Percentiles rank a stretch among this genome's conserved stretches.
Evolutionary conservation across 23 tunicate species (phyloP).

Genomic region (Halocynthia roretzi): DNA sequence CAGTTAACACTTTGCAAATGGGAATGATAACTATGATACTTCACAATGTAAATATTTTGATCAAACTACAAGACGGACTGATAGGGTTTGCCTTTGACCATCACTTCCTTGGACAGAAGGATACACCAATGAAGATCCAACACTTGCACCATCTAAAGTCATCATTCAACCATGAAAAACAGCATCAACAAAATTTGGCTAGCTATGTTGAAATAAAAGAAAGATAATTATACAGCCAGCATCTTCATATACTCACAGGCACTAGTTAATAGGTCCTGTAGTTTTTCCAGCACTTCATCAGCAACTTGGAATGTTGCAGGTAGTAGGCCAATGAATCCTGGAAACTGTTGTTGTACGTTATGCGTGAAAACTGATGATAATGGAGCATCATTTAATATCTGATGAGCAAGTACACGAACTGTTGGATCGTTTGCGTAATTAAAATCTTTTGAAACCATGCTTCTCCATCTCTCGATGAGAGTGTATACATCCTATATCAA

Average conservation of each 20-base stretch:
- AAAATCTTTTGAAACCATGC: conserved; percentile 54
- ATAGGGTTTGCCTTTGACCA: conserved; percentile 23
- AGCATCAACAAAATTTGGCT: background rate
- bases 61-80: conserved; percentile 17
- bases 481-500: conserved; percentile 55
- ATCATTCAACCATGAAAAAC: background rate
- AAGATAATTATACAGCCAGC: background rate
- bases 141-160: conserved; percentile 21
- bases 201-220: background rate
- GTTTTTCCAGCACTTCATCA: conserved; percentile 55
- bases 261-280: conserved; percentile 45
- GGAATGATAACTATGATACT: no score
- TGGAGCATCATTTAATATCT: conserved; percentile 28
- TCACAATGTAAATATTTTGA: background rate
- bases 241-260: conserved; percentile 24
- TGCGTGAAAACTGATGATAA: conserved; percentile 27
- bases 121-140: conserved; percentile 1
- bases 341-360: conserved; percentile 71
- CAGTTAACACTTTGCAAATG: no score
- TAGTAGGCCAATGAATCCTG: conserved; percentile 64
- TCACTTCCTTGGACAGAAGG: conserved; percentile 5
- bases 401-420: conserved; percentile 55
- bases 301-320: conserved; percentile 78
- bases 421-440: conserved; percentile 57
- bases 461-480: conserved; percentile 81